phyloP scores from a whole-genome alignment of 23 tunicate species.

The Clavelina lepadiformis region DNA sequence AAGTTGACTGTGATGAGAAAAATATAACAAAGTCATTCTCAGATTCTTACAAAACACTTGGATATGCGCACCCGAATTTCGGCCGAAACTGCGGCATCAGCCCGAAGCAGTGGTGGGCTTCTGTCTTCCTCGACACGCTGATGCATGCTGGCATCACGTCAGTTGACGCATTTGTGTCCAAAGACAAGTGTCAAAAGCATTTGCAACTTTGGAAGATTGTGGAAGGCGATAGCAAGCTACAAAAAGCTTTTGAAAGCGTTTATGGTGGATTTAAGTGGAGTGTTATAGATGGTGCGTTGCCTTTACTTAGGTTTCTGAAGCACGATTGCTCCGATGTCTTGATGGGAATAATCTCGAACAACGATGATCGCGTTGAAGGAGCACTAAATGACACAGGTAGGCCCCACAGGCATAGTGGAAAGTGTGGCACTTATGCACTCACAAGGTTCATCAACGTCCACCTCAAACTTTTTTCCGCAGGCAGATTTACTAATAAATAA shows the following conservation, averaged over 20 bases:
- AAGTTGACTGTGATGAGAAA: not conserved
- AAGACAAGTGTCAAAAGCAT: not conserved
- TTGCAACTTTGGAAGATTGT: not conserved
- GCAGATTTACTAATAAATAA: too few relatives aligned
- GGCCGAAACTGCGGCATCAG: constrained; percentile 13
- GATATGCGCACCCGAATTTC: constrained; percentile 22
- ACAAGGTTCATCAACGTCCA: too few relatives aligned
- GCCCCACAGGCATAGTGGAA: too few relatives aligned
- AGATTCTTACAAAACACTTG: constrained; percentile 9
- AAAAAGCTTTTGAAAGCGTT: constrained; percentile 29
- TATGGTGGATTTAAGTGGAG: constrained; percentile 28
- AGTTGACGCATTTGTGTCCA: too few relatives aligned
- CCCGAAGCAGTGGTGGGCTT: constrained; percentile 31
- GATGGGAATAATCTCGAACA: constrained; percentile 25
- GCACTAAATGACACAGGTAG: constrained; percentile 4
- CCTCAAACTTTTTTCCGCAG: too few relatives aligned
- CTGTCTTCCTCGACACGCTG: constrained; percentile 25
- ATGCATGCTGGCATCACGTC: not conserved
- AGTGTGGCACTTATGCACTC: too few relatives aligned
- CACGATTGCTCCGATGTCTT: not conserved
- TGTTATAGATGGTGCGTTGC: constrained; percentile 8
- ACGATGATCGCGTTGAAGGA: constrained; percentile 24
- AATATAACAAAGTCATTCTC: constrained; percentile 5
- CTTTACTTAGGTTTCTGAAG: constrained; percentile 6
- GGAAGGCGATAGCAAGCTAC: not conserved